Base-by-base conservation (phyloP, 2,113 vertebrate genomes). In the Limanda limanda region DNA sequence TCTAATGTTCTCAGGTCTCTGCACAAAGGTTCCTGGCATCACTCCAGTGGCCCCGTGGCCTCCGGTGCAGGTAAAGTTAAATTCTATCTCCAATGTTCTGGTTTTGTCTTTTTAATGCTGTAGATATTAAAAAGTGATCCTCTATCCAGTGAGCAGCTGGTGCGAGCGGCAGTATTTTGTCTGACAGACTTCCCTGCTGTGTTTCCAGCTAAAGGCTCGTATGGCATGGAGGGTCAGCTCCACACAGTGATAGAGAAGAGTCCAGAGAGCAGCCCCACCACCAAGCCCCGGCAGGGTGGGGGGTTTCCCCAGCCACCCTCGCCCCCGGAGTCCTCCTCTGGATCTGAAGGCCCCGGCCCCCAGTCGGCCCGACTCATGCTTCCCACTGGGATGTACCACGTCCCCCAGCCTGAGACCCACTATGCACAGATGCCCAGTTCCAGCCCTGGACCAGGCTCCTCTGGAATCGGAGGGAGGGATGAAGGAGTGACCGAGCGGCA, bases 241-340 rank as follows among this genome's bases (percentile, higher is more conserved):
- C 97, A 98, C 85, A 96, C 97, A 0, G 95, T 98, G 68, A 86
- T 96, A 37, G 97, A 99, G 91, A 97, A 96, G 89, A 99, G 97
- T 84, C 97, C 98, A 0, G 98, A 99, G 82, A 96, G 92, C 87
- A 99, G 98, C 83, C 97, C 97, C 40, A 95, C 93, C 1, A 88
- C 86, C 81, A 97, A 94, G 86, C 95, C 97, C 59, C 95, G 95
- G 63, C 96, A 97, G 70, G 90, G 76, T 0, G 88, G 83, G 48
- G 81, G 84, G 42, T 95, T 94, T 10, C 71, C 92, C 7, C 95
- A 94, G 79, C 76, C 92, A 15, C 84, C 93, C 3, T 94, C 74
- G 3, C 67, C 82, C 9, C 55, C 85, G 0, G 78, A 61, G 48
- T 60, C 65, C 11, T 79, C 91, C 37, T 82, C 94, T 2, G 94